A percentile compares a stretch with the other conserved stretches of the same genome.
Evolutionary conservation across 2,797 vertebrate genomes (phyloP).

Genomic region (Acipenser transmontanus): DNA sequence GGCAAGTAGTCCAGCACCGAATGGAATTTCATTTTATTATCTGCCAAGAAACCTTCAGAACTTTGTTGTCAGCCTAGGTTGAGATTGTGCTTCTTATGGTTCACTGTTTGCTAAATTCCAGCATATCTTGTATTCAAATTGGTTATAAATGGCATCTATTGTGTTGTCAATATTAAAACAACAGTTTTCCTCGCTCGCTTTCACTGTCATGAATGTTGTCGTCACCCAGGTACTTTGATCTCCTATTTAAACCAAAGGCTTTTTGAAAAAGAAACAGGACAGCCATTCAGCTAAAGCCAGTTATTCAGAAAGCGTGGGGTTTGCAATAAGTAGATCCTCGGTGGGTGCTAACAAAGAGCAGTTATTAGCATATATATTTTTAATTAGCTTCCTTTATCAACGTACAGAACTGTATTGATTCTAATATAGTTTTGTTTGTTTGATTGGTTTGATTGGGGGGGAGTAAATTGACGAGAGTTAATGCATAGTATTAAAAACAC

Average conservation of each 20-base stretch:
- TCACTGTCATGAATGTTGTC: background rate
- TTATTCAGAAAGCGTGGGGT: constrained; percentile 1
- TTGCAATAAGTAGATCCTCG: background rate
- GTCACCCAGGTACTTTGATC: background rate
- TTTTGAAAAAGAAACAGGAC: background rate
- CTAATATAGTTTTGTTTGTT: too few relatives aligned
- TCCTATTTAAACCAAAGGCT: background rate
- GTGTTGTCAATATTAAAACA: background rate
- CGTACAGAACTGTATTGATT: too few relatives aligned
- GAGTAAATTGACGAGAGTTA: too few relatives aligned
- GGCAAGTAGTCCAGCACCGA: background rate
- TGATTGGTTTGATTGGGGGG: too few relatives aligned
- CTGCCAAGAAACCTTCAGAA: background rate
- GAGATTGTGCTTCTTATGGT: background rate
- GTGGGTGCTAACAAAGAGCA: background rate
- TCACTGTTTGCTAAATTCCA: background rate
- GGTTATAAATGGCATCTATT: background rate
- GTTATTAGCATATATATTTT: background rate
- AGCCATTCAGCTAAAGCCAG: constrained; percentile 1
- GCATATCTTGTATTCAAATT: background rate
- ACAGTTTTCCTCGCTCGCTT: background rate
- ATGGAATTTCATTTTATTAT: background rate
- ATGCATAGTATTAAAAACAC: too few relatives aligned
- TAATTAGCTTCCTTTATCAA: too few relatives aligned
- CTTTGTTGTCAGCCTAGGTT: too few relatives aligned